These are phyloP conservation scores for Ascaphus truei DNA, from an alignment of 2,113 vertebrate genomes.

Conservation along the genomic window DNA sequence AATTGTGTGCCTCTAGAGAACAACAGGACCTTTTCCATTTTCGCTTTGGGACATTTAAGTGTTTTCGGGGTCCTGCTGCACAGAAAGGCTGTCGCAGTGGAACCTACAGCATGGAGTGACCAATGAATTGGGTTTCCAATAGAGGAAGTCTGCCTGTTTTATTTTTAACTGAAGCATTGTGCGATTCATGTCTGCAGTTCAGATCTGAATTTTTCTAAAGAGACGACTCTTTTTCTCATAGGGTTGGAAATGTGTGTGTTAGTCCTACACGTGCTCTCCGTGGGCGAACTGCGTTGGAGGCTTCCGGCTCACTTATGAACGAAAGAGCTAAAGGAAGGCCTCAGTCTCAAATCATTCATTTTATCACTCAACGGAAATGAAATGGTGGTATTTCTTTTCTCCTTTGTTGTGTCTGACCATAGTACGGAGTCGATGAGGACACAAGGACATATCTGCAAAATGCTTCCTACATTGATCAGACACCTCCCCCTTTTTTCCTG, in stretches of 20 bases:
- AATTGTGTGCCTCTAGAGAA: slow-evolving; percentile 56
- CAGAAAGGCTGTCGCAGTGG: slow-evolving; percentile 3
- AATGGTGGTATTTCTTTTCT: too few relatives aligned
- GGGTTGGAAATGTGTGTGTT: not conserved
- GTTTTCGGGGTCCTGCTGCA: slow-evolving; percentile 41
- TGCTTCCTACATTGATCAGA: not conserved
- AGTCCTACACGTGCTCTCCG: not conserved
- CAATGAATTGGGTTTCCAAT: not conserved
- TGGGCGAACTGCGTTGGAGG: not conserved
- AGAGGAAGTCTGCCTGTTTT: not conserved
- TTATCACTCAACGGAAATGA: too few relatives aligned
- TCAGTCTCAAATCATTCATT: not conserved
- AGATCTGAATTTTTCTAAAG: not conserved
- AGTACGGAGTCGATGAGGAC: too few relatives aligned
- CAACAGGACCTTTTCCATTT: slow-evolving; percentile 47
- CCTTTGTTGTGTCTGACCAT: too few relatives aligned
- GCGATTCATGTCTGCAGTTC: not conserved
- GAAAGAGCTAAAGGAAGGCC: not conserved
- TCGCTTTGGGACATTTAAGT: slow-evolving; percentile 46
- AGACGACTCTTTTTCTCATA: not conserved
- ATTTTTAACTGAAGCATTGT: not conserved
- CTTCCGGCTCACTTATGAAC: not conserved
- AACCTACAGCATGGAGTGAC: not conserved
- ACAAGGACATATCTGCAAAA: not conserved
- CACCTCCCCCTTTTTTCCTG: not conserved